Percentiles rank a stretch among this genome's conserved stretches.
Conservation (phyloP, 2,797 vertebrate species). For the Rhinophrynus dorsalis region DNA sequence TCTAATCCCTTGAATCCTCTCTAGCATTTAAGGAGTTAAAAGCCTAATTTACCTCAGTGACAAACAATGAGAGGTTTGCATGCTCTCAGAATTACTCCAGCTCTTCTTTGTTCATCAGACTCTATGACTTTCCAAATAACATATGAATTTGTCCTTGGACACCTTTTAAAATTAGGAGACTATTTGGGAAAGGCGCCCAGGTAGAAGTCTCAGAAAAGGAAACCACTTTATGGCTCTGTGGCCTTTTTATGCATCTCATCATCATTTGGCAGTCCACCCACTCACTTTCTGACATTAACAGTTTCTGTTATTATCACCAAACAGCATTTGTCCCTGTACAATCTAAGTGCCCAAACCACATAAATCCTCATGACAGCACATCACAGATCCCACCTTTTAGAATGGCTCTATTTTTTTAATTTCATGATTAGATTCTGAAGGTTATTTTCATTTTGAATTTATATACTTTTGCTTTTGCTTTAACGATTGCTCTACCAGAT, state of each 20-base stretch:
- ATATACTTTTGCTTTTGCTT: too few relatives aligned
- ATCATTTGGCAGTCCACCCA: not conserved
- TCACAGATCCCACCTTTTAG: not conserved
- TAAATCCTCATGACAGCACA: not conserved
- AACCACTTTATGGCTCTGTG: not conserved
- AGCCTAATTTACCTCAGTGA: too few relatives aligned
- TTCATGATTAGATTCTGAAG: constrained; percentile 11
- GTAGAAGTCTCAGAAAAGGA: not conserved
- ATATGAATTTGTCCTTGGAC: not conserved
- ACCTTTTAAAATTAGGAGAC: not conserved
- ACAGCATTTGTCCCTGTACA: not conserved
- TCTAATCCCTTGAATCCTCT: too few relatives aligned
- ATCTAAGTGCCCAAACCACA: not conserved
- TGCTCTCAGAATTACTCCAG: too few relatives aligned
- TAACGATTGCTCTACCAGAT: too few relatives aligned
- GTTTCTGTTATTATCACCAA: not conserved
- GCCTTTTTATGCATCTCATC: not conserved
- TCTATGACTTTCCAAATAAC: too few relatives aligned
- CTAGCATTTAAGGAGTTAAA: too few relatives aligned
- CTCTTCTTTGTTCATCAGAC: too few relatives aligned
- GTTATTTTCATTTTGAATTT: constrained; percentile 1
- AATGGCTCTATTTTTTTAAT: not conserved
- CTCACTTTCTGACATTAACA: not conserved
- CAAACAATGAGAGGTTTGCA: too few relatives aligned
- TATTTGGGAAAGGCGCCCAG: not conserved